Conservation (phyloP, 2,113 vertebrate genomes). For the Mesoclemmys tuberculata region DNA sequence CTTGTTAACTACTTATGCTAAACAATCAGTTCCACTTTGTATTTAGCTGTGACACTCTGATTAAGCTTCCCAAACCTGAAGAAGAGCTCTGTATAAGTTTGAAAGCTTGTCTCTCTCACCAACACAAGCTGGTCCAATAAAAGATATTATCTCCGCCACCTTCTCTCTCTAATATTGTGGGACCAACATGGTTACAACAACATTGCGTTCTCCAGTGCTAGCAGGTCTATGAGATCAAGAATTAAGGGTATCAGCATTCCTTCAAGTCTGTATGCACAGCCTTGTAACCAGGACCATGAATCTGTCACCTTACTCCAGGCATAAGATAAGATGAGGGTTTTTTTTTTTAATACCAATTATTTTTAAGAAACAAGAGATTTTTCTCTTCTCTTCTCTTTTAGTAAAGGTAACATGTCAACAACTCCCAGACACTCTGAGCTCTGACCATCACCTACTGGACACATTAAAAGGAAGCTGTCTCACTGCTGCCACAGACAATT, state of each 20-base stretch:
- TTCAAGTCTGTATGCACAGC: not conserved
- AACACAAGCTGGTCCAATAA: no score
- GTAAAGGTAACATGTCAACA: not conserved
- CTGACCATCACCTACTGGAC: not conserved
- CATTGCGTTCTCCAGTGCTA: not conserved
- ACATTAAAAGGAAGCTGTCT: not conserved
- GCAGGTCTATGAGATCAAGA: not conserved
- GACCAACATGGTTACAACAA: not conserved
- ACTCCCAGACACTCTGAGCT: not conserved
- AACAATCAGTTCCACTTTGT: no score
- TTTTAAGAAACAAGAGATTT: slow-evolving; percentile 18
- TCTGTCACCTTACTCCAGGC: not conserved
- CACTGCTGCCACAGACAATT: not conserved
- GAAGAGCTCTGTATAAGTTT: no score
- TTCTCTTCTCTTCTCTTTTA: not conserved
- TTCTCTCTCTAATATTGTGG: no score
- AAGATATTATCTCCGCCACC: no score
- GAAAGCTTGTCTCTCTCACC: no score
- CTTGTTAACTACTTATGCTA: no score
- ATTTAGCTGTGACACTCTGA: no score
- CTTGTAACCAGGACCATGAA: fast-evolving
- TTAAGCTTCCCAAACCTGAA: no score
- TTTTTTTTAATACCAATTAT: not conserved
- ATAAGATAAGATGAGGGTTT: not conserved
- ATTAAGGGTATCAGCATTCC: not conserved